Conservation (phyloP, 2,113 vertebrate species). For the Crocuta crocuta region DNA sequence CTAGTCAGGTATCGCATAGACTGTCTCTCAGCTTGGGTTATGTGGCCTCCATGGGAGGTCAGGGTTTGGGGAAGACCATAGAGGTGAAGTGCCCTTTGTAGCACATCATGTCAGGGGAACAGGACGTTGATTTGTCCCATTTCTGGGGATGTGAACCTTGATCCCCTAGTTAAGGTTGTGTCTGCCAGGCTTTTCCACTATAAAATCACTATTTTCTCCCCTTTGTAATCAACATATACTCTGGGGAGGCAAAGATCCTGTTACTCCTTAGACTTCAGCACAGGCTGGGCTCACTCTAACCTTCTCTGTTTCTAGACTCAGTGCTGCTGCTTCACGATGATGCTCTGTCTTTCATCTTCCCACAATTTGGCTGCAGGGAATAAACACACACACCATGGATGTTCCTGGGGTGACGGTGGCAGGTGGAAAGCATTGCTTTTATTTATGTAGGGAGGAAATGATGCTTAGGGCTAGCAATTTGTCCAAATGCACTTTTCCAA, state of each 20-base stretch:
- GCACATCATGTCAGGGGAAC: neutral
- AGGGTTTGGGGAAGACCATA: neutral
- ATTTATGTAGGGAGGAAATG: slow-evolving; percentile 26
- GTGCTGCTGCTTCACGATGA: fast-evolving
- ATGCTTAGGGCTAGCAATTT: slow-evolving; percentile 29
- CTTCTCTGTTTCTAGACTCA: neutral
- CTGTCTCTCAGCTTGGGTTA: neutral
- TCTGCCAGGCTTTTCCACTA: neutral
- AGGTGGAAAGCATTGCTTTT: slow-evolving; percentile 35
- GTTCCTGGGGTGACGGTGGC: neutral
- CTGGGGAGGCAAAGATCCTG: neutral
- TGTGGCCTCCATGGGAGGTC: neutral
- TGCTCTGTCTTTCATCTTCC: neutral
- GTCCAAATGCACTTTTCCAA: slow-evolving; percentile 6
- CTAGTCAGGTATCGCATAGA: neutral
- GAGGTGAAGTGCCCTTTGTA: neutral
- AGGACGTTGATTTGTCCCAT: neutral
- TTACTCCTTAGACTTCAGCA: neutral
- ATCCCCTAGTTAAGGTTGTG: neutral
- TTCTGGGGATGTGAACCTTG: neutral
- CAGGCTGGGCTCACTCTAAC: neutral
- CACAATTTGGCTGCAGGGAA: neutral
- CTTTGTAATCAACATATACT: neutral
- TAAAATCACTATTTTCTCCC: neutral
- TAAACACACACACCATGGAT: neutral